Base-by-base conservation (phyloP, 2,113 vertebrate genomes). In the Naja naja region DNA sequence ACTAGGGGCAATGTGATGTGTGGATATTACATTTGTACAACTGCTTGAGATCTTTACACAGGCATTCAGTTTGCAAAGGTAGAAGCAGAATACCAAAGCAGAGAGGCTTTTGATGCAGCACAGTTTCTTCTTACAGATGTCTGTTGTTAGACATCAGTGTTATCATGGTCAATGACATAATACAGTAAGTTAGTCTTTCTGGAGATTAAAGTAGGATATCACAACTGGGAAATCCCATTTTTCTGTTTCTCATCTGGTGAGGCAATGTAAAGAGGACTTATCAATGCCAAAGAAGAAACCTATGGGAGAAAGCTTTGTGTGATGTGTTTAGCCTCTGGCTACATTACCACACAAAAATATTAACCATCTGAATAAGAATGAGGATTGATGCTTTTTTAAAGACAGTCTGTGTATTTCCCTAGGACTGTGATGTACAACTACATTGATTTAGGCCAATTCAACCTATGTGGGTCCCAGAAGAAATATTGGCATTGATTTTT, bases 401-500 rank as follows among this genome's bases (percentile, higher is more conserved):
- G 64, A 69, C 14, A 34, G 30, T 14, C 1, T n/a, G 45, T 18
- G 4, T 60, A 0, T 91, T 49, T 49, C 3, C 55, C 22, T 8
- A n/a, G 3, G 20, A 45, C 47, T 49, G 43, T 12, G 22, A 43
- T 60, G 85, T 6, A 20, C 49, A 49, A 25, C 5, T 60, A 10
- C 6, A 54, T 25, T 34, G 27, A 27, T 39, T 27, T 9, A n/a
- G 43, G 81, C 45, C 34, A 56, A 34, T 60, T 86, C 86, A 87
- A n/a, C n/a, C 43, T 49, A 47, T 60, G 87, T 34, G 6, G 14
- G 12, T 49, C 58, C 12, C 23, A 92, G n/a, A 89, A 5, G 20
- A 43, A 27, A 81, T 23, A 92, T 45, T 3, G n/a, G 22, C 3
- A 74, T 39, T 89, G 81, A 94, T 7, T 22, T 94, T 97, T 98